Base-by-base conservation (phyloP, 2,113 vertebrate species). In the Paralichthys olivaceus region DNA sequence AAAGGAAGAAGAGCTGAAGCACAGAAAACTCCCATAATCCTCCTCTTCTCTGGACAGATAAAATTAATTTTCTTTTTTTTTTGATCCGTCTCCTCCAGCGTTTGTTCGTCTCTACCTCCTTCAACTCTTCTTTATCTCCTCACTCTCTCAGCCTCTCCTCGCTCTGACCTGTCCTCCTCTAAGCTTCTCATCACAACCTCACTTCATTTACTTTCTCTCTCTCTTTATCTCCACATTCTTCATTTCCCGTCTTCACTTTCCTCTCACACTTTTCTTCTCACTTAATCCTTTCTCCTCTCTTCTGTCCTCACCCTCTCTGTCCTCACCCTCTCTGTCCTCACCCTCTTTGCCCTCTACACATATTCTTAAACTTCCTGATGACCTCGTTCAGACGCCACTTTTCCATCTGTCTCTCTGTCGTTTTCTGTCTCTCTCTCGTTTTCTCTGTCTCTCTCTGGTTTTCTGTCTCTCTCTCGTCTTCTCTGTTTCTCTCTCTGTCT, bases 1-100 rank as follows among this genome's bases (percentile, higher is more conserved):
- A n/a, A n/a, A n/a, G 29, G 29, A 32, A 32, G 29, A 32, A 32
- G 29, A 37, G 34, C 34, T 37, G 34, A 37, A 37, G 34, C 8
- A 45, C 14, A 45, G 43, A 78, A 69, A 72, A 23, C 64, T 81
- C 73, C 75, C 62, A 67, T 67, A 49, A 67, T 77, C 79, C 67
- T 57, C 66, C 79, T 56, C 45, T 12, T 45, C 14, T 45, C 43
- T 45, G 43, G 43, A 45, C 5, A 2, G 23, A 28, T 83, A 22
- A 71, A 40, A 75, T 22, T 62, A 1, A 53, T 75, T 57, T 69
- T 68, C 56, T 71, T 78, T 59, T 49, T 29, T 29, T 8, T 37
- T 61, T 66, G 17, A 65, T 55, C 0, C 20, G 23, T 29, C 2
- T 0, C 37, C 59, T 37, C 34, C 17, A 22, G 25, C 37, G 0